Conservation (phyloP, 1,140 invertebrate species). For the Microplitis demolitor region DNA sequence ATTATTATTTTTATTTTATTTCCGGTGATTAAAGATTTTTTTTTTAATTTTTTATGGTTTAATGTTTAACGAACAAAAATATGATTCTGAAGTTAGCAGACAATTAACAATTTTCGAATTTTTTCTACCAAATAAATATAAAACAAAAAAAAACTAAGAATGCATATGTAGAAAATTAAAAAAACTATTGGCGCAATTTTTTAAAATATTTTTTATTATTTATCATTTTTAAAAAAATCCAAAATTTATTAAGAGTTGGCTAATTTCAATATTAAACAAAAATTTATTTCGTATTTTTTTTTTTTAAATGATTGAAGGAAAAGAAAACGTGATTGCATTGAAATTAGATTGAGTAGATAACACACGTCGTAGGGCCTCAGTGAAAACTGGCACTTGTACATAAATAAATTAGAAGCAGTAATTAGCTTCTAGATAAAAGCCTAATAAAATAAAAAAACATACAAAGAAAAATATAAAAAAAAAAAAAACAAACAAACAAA, state of each 20-base stretch:
- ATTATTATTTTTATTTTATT: too few species aligned
- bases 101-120: too few species aligned
- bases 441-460: slow-evolving; percentile 2
- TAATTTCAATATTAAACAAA: neutral
- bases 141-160: too few species aligned
- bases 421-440: slow-evolving; percentile 21
- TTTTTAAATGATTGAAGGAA: neutral
- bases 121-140: too few species aligned
- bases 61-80: neutral
- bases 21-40: too few species aligned
- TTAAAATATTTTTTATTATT: too few species aligned
- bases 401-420: slow-evolving; percentile 25
- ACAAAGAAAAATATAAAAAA: neutral
- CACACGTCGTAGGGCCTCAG: slow-evolving; percentile 20
- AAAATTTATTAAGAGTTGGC: too few species aligned
- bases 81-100: neutral
- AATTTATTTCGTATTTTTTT: neutral
- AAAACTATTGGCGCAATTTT: too few species aligned
- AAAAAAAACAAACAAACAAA: too few species aligned
- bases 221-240: too few species aligned
- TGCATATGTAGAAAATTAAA: too few species aligned
- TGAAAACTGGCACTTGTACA: slow-evolving; percentile 32
- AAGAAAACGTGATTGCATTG: neutral
- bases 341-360: neutral
- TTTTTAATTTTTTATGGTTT: neutral